phyloP scores from a whole-genome alignment of 2,113 vertebrate species.

The Uria aalge region DNA sequence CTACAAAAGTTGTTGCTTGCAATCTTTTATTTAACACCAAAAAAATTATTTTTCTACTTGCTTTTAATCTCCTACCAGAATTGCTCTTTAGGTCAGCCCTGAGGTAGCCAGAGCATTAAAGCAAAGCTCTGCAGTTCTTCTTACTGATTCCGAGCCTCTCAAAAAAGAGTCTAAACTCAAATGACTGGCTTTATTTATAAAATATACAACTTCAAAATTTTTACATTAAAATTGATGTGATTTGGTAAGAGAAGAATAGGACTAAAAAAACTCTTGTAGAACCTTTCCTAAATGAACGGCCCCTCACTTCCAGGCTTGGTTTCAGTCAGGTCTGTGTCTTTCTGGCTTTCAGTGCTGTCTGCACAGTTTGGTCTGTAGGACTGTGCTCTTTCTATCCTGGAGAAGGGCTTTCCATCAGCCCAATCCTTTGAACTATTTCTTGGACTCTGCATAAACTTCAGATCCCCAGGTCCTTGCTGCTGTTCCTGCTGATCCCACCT shows the following conservation, averaged over 20 bases:
- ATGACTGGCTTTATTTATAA: neutral
- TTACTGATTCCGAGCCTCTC: neutral
- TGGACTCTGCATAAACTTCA: neutral
- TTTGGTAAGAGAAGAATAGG: neutral
- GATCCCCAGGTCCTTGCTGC: neutral
- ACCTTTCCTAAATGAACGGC: neutral
- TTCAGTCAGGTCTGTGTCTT: neutral
- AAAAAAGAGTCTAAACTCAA: neutral
- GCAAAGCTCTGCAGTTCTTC: neutral
- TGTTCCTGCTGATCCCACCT: neutral
- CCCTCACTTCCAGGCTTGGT: neutral
- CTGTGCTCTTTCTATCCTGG: neutral
- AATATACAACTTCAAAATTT: neutral
- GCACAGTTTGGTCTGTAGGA: neutral
- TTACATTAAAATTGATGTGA: neutral
- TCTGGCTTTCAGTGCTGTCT: neutral
- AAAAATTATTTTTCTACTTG: neutral
- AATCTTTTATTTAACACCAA: neutral
- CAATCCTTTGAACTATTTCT: neutral
- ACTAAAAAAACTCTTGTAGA: neutral
- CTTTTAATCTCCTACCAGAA: neutral
- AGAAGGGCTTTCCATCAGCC: neutral
- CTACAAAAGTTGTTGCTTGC: neutral
- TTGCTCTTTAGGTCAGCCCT: neutral
- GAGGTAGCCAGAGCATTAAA: neutral